These are phyloP conservation scores for Haliclona indistincta DNA, from an alignment of 37 sponge, comb jelly and placozoan genomes.

Conservation along the genomic window DNA sequence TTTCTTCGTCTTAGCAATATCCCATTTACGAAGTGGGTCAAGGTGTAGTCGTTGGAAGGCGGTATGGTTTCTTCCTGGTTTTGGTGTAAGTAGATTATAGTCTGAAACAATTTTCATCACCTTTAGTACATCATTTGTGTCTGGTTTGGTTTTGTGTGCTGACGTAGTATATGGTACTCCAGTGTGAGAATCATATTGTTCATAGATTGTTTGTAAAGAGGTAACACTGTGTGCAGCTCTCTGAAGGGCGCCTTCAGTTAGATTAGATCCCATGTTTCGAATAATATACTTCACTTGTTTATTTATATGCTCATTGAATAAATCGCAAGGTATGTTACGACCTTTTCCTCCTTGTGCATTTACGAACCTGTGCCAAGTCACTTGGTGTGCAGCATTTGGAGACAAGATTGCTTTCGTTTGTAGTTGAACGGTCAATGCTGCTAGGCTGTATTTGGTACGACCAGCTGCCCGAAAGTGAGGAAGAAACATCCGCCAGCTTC, in stretches of 20 bases:
- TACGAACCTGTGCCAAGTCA: slow-evolving; percentile 23
- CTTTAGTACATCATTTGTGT: slow-evolving; percentile 5
- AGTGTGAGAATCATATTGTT: neutral
- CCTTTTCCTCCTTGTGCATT: slow-evolving; percentile 32
- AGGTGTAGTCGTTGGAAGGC: neutral
- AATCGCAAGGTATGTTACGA: slow-evolving; percentile 36
- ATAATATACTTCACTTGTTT: slow-evolving; percentile 12
- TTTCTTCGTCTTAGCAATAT: neutral
- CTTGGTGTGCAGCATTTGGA: slow-evolving; percentile 13
- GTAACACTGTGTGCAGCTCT: slow-evolving; percentile 19
- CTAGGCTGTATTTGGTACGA: slow-evolving; percentile 19
- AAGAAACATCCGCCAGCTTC: slow-evolving; percentile 49
- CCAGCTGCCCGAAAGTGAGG: slow-evolving; percentile 34
- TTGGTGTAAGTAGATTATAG: too few species aligned
- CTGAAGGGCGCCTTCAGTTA: slow-evolving; percentile 12
- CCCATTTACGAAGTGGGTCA: slow-evolving; percentile 2
- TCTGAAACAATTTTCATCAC: too few species aligned
- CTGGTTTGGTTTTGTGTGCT: neutral
- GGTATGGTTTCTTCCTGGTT: neutral
- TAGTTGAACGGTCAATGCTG: slow-evolving; percentile 6
- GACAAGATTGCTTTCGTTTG: neutral
- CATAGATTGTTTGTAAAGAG: neutral
- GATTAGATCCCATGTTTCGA: slow-evolving; percentile 35
- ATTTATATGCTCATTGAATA: slow-evolving; percentile 16
- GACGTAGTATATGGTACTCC: neutral